phyloP scores from a whole-genome alignment of 1,140 invertebrate genomes.

The Drosophila ercepeae region DNA sequence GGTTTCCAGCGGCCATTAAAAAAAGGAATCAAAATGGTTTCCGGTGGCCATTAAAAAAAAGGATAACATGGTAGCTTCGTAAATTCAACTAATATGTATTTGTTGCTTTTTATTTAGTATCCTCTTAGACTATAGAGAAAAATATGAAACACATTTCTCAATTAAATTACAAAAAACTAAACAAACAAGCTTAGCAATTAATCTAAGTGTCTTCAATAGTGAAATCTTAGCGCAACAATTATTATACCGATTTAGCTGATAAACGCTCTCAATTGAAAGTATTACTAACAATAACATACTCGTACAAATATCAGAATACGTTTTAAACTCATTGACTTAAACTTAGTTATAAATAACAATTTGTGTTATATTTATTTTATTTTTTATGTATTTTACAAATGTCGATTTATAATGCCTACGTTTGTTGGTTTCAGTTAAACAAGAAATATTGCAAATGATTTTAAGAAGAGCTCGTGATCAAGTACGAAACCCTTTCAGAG shows the following conservation, averaged over 20 bases:
- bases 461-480: slow-evolving; percentile 9
- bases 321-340: slow-evolving; percentile 30
- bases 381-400: slow-evolving; percentile 59
- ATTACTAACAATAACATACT: slow-evolving; percentile 54
- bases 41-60: background rate
- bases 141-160: slow-evolving; percentile 59
- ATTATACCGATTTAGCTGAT: slow-evolving; percentile 18
- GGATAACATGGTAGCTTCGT: no score
- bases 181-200: slow-evolving; percentile 70
- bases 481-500: background rate
- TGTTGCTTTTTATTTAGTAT: slow-evolving; percentile 63
- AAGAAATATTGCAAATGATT: slow-evolving; percentile 60
- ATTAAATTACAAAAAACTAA: slow-evolving; percentile 61
- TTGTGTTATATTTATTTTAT: slow-evolving; percentile 40
- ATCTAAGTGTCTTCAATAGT: slow-evolving; percentile 52
- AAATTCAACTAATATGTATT: slow-evolving; percentile 31
- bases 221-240: slow-evolving; percentile 72
- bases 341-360: slow-evolving; percentile 55
- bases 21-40: background rate
- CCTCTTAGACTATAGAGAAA: slow-evolving; percentile 58
- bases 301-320: slow-evolving; percentile 34
- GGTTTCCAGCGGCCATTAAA: background rate
- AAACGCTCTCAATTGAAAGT: slow-evolving; percentile 35
- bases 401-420: slow-evolving; percentile 38
- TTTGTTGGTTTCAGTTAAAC: slow-evolving; percentile 28